Conservation (phyloP, 2,888 invertebrate species). For the Arge pagana region DNA sequence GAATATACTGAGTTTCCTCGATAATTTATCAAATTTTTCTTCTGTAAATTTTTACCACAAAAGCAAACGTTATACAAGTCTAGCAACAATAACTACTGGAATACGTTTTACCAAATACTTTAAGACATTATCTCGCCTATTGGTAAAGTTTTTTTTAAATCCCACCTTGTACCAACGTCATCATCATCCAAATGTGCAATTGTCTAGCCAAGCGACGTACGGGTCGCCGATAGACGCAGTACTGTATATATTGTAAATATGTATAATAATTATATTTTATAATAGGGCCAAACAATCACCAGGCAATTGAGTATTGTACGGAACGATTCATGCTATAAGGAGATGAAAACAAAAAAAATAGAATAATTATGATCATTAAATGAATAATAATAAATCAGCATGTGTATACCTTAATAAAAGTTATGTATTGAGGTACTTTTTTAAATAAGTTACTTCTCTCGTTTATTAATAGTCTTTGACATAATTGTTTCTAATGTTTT, state of each 20-base stretch:
- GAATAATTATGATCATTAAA: slow-evolving; percentile 50
- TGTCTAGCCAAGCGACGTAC: slow-evolving; percentile 49
- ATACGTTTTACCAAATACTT: too few relatives aligned
- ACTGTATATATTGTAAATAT: slow-evolving; percentile 57
- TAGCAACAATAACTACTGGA: too few relatives aligned
- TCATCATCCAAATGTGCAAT: slow-evolving; percentile 57
- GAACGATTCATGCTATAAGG: slow-evolving; percentile 45
- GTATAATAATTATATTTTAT: slow-evolving; percentile 57
- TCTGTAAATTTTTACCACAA: too few relatives aligned
- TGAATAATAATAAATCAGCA: slow-evolving; percentile 54
- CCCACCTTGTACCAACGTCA: slow-evolving; percentile 55
- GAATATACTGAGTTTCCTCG: too few relatives aligned
- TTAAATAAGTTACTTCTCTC: slow-evolving; percentile 48
- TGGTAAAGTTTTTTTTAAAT: slow-evolving; percentile 27
- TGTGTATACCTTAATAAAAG: slow-evolving; percentile 58
- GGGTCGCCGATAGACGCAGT: slow-evolving; percentile 39
- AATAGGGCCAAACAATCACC: slow-evolving; percentile 49
- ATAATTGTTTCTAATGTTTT: too few relatives aligned
- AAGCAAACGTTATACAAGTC: too few relatives aligned
- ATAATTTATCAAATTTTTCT: too few relatives aligned
- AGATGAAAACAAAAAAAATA: slow-evolving; percentile 50
- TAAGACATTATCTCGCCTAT: background rate
- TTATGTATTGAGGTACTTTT: slow-evolving; percentile 59
- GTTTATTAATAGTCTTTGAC: slow-evolving; percentile 12
- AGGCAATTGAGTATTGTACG: slow-evolving; percentile 45